Conservation (phyloP, 2,113 vertebrate genomes). For the Falco punctatus region DNA sequence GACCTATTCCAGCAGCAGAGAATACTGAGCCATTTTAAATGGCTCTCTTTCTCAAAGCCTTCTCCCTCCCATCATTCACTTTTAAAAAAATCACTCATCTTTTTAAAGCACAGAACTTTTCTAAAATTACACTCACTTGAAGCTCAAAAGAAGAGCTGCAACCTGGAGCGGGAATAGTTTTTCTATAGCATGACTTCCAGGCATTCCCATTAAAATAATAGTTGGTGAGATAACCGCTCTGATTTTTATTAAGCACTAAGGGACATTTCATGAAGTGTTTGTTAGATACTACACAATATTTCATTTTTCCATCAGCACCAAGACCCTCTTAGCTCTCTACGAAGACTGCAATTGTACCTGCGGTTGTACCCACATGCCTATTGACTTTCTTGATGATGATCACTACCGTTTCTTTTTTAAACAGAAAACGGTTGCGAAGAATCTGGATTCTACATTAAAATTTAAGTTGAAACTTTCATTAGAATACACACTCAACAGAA, state of each 20-base stretch:
- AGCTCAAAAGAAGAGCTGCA: background rate
- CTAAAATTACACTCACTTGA: background rate
- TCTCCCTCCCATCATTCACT: background rate
- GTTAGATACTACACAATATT: background rate
- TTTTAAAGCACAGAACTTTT: background rate
- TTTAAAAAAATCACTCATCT: background rate
- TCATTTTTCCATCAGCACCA: background rate
- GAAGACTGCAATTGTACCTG: background rate
- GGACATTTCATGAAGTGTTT: background rate
- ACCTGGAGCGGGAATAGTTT: background rate
- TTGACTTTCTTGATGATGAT: background rate
- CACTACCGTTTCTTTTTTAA: background rate
- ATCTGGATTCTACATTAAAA: background rate
- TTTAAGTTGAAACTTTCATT: background rate
- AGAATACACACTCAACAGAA: background rate
- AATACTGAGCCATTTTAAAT: background rate
- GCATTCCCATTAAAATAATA: background rate
- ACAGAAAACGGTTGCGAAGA: background rate
- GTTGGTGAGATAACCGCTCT: background rate
- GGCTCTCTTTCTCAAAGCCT: background rate
- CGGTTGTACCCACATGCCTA: background rate
- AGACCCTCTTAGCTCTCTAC: background rate
- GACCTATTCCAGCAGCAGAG: background rate
- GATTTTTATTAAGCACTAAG: background rate
- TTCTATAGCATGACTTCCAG: background rate